Evolutionary conservation across 2,888 invertebrate species (phyloP).

Genomic region (Chrysopilus asiliformis): DNA sequence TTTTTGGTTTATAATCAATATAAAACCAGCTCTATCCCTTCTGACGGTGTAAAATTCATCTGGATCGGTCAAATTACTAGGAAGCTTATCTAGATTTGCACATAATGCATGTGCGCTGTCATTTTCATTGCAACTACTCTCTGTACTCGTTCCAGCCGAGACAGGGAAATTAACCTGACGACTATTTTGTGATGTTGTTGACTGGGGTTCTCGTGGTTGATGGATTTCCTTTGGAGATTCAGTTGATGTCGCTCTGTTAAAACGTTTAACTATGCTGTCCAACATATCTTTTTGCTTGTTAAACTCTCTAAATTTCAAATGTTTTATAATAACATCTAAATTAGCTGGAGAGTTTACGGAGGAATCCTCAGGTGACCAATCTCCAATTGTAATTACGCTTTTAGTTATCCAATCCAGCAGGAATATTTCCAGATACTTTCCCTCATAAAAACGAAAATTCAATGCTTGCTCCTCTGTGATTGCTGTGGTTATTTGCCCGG

Average conservation of each 20-base stretch:
- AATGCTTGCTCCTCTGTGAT: slow-evolving; percentile 18
- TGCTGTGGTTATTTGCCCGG: slow-evolving; percentile 20
- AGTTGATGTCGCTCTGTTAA: slow-evolving; percentile 3
- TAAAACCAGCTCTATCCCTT: slow-evolving; percentile 23
- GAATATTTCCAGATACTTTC: slow-evolving; percentile 26
- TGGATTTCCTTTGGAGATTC: slow-evolving; percentile 8
- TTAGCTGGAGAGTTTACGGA: slow-evolving; percentile 17
- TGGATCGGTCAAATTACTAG: slow-evolving; percentile 2
- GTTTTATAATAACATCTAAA: slow-evolving; percentile 18
- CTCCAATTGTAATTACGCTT: slow-evolving; percentile 21
- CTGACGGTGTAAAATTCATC: slow-evolving; percentile 19
- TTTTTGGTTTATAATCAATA: slow-evolving; percentile 31
- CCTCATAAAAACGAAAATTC: slow-evolving; percentile 27
- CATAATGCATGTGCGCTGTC: slow-evolving; percentile 6
- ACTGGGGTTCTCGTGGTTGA: no score
- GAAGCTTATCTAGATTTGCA: no score
- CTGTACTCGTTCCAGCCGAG: not conserved
- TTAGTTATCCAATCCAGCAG: slow-evolving; percentile 28
- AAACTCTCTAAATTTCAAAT: slow-evolving; percentile 25
- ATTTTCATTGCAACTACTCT: slow-evolving; percentile 7
- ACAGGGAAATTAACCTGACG: slow-evolving; percentile 1
- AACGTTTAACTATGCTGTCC: slow-evolving; percentile 2
- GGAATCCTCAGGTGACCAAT: no score
- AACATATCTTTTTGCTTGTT: slow-evolving; percentile 20
- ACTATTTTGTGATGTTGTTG: slow-evolving; percentile 3